phyloP scores from a whole-genome alignment of 2,113 vertebrate genomes.

The Aphyosemion australe region DNA sequence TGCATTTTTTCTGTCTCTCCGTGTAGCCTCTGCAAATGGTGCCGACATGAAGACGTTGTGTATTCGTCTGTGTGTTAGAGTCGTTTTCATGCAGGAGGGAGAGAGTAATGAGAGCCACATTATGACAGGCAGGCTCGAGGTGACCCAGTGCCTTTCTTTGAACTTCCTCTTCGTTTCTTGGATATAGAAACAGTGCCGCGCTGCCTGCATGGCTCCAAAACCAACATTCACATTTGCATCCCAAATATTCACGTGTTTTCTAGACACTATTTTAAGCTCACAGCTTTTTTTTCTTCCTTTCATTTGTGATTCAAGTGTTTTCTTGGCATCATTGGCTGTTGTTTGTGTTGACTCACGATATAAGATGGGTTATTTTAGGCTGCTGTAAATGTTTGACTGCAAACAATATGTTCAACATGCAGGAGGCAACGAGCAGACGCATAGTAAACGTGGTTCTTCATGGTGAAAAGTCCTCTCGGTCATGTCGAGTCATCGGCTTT shows the following conservation, averaged over 20 bases:
- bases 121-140: constrained; percentile 46
- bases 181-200: constrained; percentile 23
- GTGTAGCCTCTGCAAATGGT: constrained; percentile 27
- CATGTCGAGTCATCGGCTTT: background rate
- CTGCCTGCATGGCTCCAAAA: constrained; percentile 37
- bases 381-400: constrained; percentile 11
- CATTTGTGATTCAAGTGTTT: background rate
- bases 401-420: background rate
- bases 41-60: constrained; percentile 19
- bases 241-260: constrained; percentile 48
- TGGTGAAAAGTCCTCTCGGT: background rate
- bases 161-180: constrained; percentile 52
- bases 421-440: background rate
- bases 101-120: constrained; percentile 38
- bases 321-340: constrained; percentile 10
- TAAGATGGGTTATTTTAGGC: constrained; percentile 31
- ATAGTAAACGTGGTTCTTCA: background rate
- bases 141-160: constrained; percentile 52
- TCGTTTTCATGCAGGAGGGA: constrained; percentile 40
- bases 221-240: constrained; percentile 52
- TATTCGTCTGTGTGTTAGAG: constrained; percentile 18
- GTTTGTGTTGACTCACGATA: constrained; percentile 40
- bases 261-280: constrained; percentile 34
- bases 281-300: constrained; percentile 30
- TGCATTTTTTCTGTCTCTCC: constrained; percentile 23